Conservation (phyloP, 2,888 invertebrate species). For the Coelogynopora nodosa region DNA sequence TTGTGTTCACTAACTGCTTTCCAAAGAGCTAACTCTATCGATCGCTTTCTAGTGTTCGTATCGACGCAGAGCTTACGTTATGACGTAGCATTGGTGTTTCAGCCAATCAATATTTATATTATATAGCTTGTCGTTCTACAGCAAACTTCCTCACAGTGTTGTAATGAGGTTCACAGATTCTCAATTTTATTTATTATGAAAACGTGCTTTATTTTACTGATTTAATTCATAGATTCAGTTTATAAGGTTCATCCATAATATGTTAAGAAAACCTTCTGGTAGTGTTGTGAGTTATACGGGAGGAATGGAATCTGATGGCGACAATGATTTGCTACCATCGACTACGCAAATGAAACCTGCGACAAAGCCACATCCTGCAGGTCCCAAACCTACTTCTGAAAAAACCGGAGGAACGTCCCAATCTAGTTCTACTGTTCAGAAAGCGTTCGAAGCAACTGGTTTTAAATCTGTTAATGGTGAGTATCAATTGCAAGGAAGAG, state of each 20-base stretch:
- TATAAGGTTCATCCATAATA: not conserved
- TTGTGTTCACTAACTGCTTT: not conserved
- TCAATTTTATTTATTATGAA: too few species aligned
- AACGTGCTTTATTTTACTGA: too few species aligned
- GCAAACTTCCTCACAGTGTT: not conserved
- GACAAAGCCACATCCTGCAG: not conserved
- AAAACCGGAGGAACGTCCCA: not conserved
- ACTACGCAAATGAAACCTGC: not conserved
- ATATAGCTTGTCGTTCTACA: not conserved
- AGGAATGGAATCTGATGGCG: not conserved
- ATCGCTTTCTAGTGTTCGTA: not conserved
- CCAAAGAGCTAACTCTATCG: not conserved
- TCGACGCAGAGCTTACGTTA: not conserved
- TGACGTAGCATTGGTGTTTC: not conserved
- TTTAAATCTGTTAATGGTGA: conserved; percentile 34
- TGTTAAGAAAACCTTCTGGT: conserved; percentile 1
- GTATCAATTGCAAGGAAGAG: conserved; percentile 37
- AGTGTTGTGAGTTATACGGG: not conserved
- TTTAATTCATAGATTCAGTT: too few species aligned
- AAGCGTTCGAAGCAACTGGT: conserved; percentile 38
- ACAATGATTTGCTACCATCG: conserved; percentile 13
- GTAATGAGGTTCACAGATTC: too few species aligned
- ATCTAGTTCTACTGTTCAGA: conserved; percentile 12
- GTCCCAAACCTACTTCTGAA: not conserved
- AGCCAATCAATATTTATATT: not conserved